A percentile compares a stretch with the other conserved stretches of the same genome.
Conservation (phyloP, 2,888 invertebrate species). For the Acanthoscelides obtectus region DNA sequence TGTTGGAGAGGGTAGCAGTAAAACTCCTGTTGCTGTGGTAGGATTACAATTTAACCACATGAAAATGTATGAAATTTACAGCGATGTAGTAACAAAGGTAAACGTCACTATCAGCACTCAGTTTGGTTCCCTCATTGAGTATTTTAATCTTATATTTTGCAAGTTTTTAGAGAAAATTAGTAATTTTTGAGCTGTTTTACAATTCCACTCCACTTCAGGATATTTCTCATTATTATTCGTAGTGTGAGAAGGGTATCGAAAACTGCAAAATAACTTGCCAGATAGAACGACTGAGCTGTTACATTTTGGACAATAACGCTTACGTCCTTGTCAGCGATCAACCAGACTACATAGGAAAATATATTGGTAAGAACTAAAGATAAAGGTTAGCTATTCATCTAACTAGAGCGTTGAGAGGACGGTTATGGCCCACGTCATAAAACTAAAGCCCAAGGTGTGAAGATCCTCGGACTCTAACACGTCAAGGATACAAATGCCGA, state of each 20-base stretch:
- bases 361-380: constrained; percentile 73
- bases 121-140: not conserved
- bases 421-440: too few relatives aligned
- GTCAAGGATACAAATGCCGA: too few relatives aligned
- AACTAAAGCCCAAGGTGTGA: too few relatives aligned
- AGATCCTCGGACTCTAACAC: too few relatives aligned
- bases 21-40: constrained; percentile 64
- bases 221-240: not conserved
- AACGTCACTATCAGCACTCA: constrained; percentile 33
- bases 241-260: constrained; percentile 6
- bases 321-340: constrained; percentile 78
- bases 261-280: constrained; percentile 46
- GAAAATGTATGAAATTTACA: constrained; percentile 70
- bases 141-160: not conserved
- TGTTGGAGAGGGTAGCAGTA: constrained; percentile 52
- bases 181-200: constrained; percentile 1
- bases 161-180: not conserved
- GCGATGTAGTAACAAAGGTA: constrained; percentile 72
- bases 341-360: constrained; percentile 53
- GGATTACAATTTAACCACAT: constrained; percentile 80
- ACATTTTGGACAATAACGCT: constrained; percentile 84
- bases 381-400: too few relatives aligned
- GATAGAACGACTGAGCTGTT: constrained; percentile 70
- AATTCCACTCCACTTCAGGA: not conserved
- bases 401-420: too few relatives aligned